phyloP scores from a whole-genome alignment of 2,888 invertebrate species.

The Volucella zonaria region DNA sequence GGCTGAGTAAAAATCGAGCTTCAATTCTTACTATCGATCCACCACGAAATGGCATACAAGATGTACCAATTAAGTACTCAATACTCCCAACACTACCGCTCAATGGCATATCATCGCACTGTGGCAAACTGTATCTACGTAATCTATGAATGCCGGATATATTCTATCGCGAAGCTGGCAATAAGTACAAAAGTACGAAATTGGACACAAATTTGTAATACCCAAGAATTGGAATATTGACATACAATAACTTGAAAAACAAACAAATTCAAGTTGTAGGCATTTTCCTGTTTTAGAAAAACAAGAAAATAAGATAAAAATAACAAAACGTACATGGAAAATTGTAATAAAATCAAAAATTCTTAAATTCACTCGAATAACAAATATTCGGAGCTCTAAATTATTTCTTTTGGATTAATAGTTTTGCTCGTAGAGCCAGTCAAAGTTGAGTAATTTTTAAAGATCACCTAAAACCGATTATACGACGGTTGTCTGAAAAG shows the following conservation, averaged over 20 bases:
- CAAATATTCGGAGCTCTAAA: too few relatives aligned
- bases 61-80: conserved; percentile 86
- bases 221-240: conserved; percentile 83
- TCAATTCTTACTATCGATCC: conserved; percentile 91
- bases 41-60: conserved; percentile 86
- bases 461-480: too few relatives aligned
- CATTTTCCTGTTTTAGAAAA: conserved; percentile 43
- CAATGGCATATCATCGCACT: conserved; percentile 84
- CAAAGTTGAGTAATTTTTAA: too few relatives aligned
- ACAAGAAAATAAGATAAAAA: conserved; percentile 38
- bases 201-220: conserved; percentile 91
- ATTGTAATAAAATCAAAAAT: conserved; percentile 71
- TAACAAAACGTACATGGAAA: conserved; percentile 37
- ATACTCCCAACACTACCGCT: conserved; percentile 89
- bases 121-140: conserved; percentile 91
- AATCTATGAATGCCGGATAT: conserved; percentile 90
- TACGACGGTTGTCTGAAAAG: too few relatives aligned
- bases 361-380: too few relatives aligned
- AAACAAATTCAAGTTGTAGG: conserved; percentile 60
- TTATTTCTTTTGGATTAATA: too few relatives aligned
- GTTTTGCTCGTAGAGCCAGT: too few relatives aligned
- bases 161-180: conserved; percentile 89
- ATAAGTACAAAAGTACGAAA: conserved; percentile 93
- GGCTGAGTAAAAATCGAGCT: conserved; percentile 88
- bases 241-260: conserved; percentile 72